phyloP scores from a whole-genome alignment of 2,113 vertebrate species.

The Ceratotherium simum region DNA sequence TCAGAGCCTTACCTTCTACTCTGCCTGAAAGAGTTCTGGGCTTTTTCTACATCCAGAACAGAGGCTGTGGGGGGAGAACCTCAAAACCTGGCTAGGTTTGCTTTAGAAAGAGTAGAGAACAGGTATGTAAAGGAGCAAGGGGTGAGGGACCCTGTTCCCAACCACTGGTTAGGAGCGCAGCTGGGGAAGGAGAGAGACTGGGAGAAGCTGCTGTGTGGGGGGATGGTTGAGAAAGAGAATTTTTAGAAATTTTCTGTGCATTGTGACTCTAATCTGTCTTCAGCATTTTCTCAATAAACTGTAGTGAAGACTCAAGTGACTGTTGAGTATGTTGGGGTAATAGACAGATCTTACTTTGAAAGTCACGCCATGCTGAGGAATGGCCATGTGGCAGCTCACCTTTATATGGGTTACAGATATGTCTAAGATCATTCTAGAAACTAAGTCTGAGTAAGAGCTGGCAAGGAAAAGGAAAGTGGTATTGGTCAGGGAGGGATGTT shows the following conservation, averaged over 20 bases:
- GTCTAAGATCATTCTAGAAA: neutral
- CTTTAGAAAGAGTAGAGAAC: neutral
- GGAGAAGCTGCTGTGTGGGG: neutral
- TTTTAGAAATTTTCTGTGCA: neutral
- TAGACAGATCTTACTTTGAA: neutral
- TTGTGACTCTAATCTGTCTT: neutral
- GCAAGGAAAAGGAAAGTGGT: neutral
- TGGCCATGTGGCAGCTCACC: neutral
- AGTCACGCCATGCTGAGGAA: neutral
- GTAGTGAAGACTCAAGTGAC: neutral
- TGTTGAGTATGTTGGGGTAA: neutral
- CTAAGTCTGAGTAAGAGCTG: neutral
- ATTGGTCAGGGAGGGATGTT: neutral
- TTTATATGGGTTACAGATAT: neutral
- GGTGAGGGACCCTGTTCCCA: neutral
- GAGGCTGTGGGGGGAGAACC: neutral
- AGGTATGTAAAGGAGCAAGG: neutral
- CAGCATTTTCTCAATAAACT: neutral
- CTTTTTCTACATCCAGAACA: neutral
- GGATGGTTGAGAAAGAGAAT: neutral
- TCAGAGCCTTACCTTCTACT: conserved; percentile 9
- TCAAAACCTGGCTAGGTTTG: neutral
- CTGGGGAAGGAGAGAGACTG: neutral
- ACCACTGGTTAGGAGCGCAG: neutral
- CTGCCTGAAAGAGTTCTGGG: neutral